Percentiles rank a stretch among this genome's conserved stretches.
Conservation (phyloP, 2,888 invertebrate species). For the Cecidostiba fungosa region DNA sequence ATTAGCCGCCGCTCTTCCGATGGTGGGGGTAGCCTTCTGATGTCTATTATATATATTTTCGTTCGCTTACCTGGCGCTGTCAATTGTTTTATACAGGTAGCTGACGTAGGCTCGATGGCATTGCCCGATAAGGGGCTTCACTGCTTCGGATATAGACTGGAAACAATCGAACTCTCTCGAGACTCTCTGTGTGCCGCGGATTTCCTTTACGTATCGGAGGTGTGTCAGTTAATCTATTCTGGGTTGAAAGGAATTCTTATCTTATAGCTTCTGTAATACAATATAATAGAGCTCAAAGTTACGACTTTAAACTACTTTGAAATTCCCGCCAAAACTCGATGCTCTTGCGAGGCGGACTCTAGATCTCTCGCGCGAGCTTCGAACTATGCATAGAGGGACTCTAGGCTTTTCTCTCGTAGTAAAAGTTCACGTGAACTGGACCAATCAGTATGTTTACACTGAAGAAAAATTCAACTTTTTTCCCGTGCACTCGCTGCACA, state of each 20-base stretch:
- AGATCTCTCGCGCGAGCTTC: too few species aligned
- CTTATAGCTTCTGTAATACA: too few species aligned
- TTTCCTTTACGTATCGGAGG: too few species aligned
- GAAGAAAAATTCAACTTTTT: slow-evolving; percentile 34
- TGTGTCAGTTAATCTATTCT: too few species aligned
- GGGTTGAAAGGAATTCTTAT: too few species aligned
- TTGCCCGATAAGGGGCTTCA: not conserved
- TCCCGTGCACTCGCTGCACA: slow-evolving; percentile 30
- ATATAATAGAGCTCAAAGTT: too few species aligned
- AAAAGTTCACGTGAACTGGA: slow-evolving; percentile 10
- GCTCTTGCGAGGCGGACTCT: too few species aligned
- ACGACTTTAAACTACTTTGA: too few species aligned
- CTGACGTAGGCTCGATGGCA: not conserved
- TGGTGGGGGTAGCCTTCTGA: not conserved
- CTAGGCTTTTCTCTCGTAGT: not conserved
- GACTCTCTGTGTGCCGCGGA: too few species aligned
- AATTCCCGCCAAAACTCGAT: too few species aligned
- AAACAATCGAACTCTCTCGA: not conserved
- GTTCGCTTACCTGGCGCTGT: not conserved
- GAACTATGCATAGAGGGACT: too few species aligned
- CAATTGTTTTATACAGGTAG: not conserved
- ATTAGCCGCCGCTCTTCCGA: not conserved
- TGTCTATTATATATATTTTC: not conserved
- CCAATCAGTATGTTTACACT: slow-evolving; percentile 59
- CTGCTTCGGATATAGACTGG: not conserved